Percentiles rank a stretch among this genome's conserved stretches.
These are phyloP conservation scores for Smittia sp. DNA, from an alignment of 2,888 invertebrate species.

Conservation along the genomic window DNA sequence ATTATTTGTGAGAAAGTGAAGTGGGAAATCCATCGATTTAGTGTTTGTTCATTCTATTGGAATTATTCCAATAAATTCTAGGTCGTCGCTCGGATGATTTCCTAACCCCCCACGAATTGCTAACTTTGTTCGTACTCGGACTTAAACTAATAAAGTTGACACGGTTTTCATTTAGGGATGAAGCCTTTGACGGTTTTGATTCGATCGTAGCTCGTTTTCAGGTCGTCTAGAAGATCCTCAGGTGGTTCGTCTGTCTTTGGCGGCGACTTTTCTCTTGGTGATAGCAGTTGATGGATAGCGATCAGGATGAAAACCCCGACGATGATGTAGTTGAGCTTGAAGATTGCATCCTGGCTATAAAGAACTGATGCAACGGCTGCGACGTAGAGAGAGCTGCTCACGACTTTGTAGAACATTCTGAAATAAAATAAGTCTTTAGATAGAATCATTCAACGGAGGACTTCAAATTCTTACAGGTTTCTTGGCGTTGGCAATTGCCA, in stretches of 20 bases:
- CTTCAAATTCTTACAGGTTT: conserved; percentile 59
- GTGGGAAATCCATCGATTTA: too few relatives aligned
- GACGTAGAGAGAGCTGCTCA: conserved; percentile 54
- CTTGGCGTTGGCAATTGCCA: conserved; percentile 69
- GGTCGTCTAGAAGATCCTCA: conserved; percentile 10
- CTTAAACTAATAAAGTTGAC: background rate
- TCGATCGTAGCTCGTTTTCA: conserved; percentile 30
- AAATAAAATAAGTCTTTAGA: conserved; percentile 33
- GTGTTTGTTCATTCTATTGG: too few relatives aligned
- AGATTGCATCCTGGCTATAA: conserved; percentile 61
- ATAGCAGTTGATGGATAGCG: conserved; percentile 59
- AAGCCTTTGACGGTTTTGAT: conserved; percentile 28
- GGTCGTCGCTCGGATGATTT: too few relatives aligned
- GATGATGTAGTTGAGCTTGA: conserved; percentile 61
- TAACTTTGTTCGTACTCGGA: background rate
- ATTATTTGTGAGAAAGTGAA: too few relatives aligned
- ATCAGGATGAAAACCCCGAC: conserved; percentile 58
- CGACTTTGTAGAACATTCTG: conserved; percentile 44
- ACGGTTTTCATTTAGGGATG: background rate
- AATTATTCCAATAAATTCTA: too few relatives aligned
- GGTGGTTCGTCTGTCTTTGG: background rate
- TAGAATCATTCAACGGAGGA: background rate
- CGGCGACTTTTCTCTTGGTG: conserved; percentile 47
- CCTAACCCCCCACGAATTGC: too few relatives aligned
- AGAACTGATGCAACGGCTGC: conserved; percentile 59